Evolutionary conservation across 2,113 vertebrate species (phyloP).

Genomic region (Prunella fulvescens): DNA sequence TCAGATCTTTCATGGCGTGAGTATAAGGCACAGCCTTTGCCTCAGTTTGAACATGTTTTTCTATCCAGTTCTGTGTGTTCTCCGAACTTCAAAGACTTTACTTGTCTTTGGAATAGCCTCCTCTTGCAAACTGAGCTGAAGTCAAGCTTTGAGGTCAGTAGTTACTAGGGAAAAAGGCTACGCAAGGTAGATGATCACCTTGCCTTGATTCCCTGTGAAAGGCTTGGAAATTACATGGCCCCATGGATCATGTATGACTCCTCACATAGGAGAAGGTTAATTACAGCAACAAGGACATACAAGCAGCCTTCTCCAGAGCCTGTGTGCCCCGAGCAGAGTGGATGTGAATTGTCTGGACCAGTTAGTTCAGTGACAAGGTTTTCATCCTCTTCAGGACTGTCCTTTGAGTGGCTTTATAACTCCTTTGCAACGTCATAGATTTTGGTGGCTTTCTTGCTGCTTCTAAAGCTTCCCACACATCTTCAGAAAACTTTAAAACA

Average conservation of each 20-base stretch:
- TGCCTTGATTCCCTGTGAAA: background rate
- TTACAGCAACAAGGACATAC: rapidly evolving
- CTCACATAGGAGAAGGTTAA: background rate
- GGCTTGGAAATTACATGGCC: background rate
- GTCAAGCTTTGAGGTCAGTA: background rate
- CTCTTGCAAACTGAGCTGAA: background rate
- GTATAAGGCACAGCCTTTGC: background rate
- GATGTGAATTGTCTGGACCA: background rate
- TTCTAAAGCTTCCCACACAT: background rate
- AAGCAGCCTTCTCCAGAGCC: background rate
- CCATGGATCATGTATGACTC: background rate
- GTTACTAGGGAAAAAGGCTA: background rate
- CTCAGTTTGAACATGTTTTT: background rate
- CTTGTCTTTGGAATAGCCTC: background rate
- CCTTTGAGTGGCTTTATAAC: background rate
- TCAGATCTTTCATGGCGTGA: background rate
- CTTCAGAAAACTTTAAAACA: background rate
- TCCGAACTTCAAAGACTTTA: background rate
- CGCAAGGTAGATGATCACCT: background rate
- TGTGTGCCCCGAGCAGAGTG: background rate
- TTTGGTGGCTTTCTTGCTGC: background rate
- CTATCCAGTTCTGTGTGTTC: background rate
- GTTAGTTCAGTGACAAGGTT: background rate
- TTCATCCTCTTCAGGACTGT: background rate
- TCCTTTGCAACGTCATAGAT: background rate